phyloP scores from a whole-genome alignment of 2,113 vertebrate species.

The Cynocephalus volans region DNA sequence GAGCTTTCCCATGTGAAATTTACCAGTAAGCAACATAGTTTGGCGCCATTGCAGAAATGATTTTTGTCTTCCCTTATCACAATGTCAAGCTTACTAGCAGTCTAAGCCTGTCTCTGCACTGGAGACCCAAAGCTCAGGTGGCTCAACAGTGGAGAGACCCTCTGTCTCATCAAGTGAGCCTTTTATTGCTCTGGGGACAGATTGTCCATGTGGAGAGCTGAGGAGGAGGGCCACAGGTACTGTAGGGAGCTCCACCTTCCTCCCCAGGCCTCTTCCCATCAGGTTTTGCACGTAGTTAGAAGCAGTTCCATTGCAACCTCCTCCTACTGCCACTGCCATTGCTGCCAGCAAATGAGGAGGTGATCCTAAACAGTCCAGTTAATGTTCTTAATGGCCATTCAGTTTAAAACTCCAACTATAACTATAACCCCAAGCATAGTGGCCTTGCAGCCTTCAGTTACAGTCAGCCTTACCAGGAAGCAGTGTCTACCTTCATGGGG shows the following conservation, averaged over 20 bases:
- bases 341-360: background rate
- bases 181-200: background rate
- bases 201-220: background rate
- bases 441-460: background rate
- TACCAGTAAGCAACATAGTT: background rate
- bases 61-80: background rate
- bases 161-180: background rate
- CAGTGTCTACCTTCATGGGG: background rate
- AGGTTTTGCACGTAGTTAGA: background rate
- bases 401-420: background rate
- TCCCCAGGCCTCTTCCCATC: background rate
- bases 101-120: background rate
- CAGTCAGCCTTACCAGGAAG: background rate
- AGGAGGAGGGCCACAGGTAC: background rate
- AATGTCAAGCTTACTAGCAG: background rate
- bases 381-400: background rate
- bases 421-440: no score
- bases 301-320: background rate
- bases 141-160: background rate
- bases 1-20: constrained; percentile 45
- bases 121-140: background rate
- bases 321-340: background rate
- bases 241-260: background rate
- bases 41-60: constrained; percentile 14
- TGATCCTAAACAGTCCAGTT: background rate